Evolutionary conservation across 2,797 vertebrate species (phyloP), one percentile per base, ranked within the genome.

Genomic region (Fratercula arctica): DNA sequence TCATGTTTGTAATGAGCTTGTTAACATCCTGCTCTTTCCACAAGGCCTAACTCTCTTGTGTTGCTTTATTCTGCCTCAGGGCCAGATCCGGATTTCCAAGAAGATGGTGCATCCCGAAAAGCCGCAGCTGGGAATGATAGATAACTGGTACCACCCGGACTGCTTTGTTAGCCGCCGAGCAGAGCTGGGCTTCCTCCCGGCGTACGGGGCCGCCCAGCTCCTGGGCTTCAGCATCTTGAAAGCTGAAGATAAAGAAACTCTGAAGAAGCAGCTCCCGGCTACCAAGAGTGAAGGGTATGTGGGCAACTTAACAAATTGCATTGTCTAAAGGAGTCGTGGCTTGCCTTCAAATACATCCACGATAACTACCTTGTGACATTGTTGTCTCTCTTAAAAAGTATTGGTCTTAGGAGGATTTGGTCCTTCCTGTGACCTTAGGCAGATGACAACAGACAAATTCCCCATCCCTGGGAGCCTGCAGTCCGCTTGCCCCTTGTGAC

Each of bases 141-240:
- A 99, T 97, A 99, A 99, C 96, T 99, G 99, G 99, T 99, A 99
- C 98, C 99, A 99, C 97, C 99, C 98, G 0, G 96, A 97, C 46
- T 99, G 99, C 97, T 99, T 99, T 4, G 98, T 99, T 95, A 98
- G 98, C 94, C 98, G 97, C 57, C 98, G 99, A 20, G 99, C 99
- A 20, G 98, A 99, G 56, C 98, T 99, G 95, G 98, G 96, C 59
- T 99, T 99, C 94, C 99, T 98, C 80, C 97, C 98, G 0, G 98
- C 98, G 0, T 99, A 99, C 16, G 99, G 79, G 23, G 99, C 98
- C 0, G 50, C 98, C 35, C 99, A 99, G 97, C 97, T 99, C 53
- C 99, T 99, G 95, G 99, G 99, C 35, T 99, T 99, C 89, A 97
- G 96, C 61, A 95, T 97, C 8, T 97, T 99, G 20, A 97, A 98